Percentiles rank a stretch among this genome's conserved stretches.
These are phyloP conservation scores for Hestina assimilis DNA, from an alignment of 1,140 invertebrate genomes.

Conservation along the genomic window DNA sequence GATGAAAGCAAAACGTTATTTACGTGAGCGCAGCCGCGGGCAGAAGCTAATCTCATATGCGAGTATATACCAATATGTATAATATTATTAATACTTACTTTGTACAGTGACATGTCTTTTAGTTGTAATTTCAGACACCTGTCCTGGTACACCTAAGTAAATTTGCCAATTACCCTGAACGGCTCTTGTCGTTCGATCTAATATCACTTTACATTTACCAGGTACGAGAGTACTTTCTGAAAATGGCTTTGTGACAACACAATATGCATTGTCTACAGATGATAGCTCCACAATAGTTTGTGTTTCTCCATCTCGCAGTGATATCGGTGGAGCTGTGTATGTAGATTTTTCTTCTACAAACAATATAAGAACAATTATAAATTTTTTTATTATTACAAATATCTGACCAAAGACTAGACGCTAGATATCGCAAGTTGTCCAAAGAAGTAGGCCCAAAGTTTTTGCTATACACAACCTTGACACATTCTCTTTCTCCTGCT, in stretches of 20 bases:
- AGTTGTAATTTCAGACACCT: constrained; percentile 44
- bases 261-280: constrained; percentile 51
- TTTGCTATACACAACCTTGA: no score
- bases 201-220: constrained; percentile 52
- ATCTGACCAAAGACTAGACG: no score
- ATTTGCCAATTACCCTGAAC: constrained; percentile 65
- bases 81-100: constrained; percentile 15
- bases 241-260: constrained; percentile 56
- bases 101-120: constrained; percentile 26
- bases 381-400: no score
- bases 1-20: no score
- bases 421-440: no score
- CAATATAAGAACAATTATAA: not conserved
- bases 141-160: constrained; percentile 51
- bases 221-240: constrained; percentile 50
- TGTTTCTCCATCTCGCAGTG: constrained; percentile 43
- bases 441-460: no score
- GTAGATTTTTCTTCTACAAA: constrained; percentile 35
- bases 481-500: no score
- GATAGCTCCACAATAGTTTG: constrained; percentile 39
- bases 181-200: constrained; percentile 56
- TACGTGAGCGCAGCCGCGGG: no score
- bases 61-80: not conserved
- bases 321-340: constrained; percentile 30
- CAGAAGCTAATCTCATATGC: no score